phyloP scores from a whole-genome alignment of 2,113 vertebrate species.

The Tympanuchus pallidicinctus region DNA sequence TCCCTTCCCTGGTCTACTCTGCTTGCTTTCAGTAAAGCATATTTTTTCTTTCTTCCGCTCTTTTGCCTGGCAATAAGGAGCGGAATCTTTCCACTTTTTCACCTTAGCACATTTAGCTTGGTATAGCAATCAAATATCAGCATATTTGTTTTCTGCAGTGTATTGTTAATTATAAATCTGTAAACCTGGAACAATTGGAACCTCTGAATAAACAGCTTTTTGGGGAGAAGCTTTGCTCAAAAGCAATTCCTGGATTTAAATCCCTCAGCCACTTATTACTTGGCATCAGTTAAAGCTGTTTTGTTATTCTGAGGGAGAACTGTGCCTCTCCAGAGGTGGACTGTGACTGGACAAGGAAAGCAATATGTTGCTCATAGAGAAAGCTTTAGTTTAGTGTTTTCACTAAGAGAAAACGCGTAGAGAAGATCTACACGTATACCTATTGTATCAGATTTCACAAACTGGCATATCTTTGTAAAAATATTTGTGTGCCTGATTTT shows the following conservation, averaged over 20 bases:
- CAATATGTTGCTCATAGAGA: not conserved
- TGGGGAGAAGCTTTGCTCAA: not conserved
- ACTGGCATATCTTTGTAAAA: not conserved
- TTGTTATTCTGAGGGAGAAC: rapidly evolving
- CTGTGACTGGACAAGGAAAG: not conserved
- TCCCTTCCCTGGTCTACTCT: too few relatives aligned
- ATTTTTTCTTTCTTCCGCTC: too few relatives aligned
- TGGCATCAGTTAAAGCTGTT: rapidly evolving
- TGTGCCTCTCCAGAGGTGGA: not conserved
- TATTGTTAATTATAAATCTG: not conserved
- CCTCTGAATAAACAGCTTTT: not conserved
- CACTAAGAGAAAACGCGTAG: too few relatives aligned
- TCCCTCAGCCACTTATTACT: not conserved
- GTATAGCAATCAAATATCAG: not conserved
- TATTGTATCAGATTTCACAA: not conserved
- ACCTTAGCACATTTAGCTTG: rapidly evolving
- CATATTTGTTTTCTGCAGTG: not conserved
- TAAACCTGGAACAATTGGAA: not conserved
- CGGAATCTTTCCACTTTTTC: not conserved
- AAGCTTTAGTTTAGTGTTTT: not conserved
- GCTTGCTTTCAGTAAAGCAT: too few relatives aligned
- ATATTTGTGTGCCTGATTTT: not conserved
- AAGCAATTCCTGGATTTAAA: not conserved
- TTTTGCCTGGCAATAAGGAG: not conserved
- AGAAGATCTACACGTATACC: not conserved